phyloP scores from a whole-genome alignment of 2,888 invertebrate genomes.

The Pandemis corylana region DNA sequence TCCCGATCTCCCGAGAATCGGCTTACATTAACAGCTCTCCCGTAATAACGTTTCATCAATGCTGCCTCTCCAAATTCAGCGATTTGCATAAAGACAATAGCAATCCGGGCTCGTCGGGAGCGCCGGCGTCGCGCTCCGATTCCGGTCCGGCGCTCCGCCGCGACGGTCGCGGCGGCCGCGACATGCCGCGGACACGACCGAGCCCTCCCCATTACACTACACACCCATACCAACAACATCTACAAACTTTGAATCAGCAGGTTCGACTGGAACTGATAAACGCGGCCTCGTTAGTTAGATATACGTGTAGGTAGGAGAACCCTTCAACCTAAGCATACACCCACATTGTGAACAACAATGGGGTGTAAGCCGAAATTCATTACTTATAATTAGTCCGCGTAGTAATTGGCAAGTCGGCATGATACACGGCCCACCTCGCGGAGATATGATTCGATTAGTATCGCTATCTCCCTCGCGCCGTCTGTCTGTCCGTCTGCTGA shows the following conservation, averaged over 20 bases:
- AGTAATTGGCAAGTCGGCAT: background rate
- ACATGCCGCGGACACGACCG: background rate
- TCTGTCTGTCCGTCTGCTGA: conserved; percentile 21
- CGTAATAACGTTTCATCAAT: conserved; percentile 10
- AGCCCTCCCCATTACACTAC: background rate
- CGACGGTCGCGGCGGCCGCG: background rate
- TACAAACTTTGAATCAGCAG: background rate
- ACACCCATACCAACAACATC: background rate
- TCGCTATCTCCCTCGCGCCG: conserved; percentile 15
- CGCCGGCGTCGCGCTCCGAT: background rate
- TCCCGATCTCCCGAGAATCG: background rate
- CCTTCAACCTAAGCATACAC: background rate
- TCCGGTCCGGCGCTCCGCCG: background rate
- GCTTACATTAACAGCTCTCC: background rate
- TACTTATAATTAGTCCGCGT: background rate
- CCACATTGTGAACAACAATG: background rate
- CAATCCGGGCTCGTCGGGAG: conserved; percentile 6
- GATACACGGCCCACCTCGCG: conserved; percentile 2
- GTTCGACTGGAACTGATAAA: background rate
- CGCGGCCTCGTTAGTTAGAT: no score
- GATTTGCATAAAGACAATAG: conserved; percentile 35
- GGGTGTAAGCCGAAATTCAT: background rate
- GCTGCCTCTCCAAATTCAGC: background rate
- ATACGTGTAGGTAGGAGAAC: no score
- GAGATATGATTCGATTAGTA: conserved; percentile 16